phyloP scores from a whole-genome alignment of 2,797 vertebrate species.

The Chromobotia macracanthus region DNA sequence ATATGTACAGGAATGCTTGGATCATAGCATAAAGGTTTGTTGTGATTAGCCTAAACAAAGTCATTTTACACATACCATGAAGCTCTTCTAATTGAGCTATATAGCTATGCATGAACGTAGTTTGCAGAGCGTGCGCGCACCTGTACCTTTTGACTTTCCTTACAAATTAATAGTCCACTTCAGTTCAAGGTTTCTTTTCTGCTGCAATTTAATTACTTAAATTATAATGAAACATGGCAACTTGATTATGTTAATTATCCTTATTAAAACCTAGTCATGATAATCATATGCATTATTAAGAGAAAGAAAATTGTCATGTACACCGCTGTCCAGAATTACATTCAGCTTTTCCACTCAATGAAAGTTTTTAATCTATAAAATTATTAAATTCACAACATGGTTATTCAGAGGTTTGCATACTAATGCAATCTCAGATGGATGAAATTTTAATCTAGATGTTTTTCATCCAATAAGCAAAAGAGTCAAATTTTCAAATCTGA shows the following conservation, averaged over 20 bases:
- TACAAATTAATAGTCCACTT: constrained; percentile 20
- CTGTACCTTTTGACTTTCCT: constrained; percentile 3
- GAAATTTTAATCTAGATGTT: constrained; percentile 9
- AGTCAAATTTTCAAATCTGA: neutral
- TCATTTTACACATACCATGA: neutral
- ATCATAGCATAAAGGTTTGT: neutral
- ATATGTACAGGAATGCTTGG: constrained; percentile 25
- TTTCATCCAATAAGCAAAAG: neutral
- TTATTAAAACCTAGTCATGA: constrained; percentile 62
- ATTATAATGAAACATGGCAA: constrained; percentile 64
- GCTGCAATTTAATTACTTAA: constrained; percentile 38
- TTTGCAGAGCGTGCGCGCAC: neutral
- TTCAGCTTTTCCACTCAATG: constrained; percentile 34
- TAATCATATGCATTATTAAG: constrained; percentile 67
- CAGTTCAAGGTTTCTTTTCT: constrained; percentile 24
- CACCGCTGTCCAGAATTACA: constrained; percentile 52
- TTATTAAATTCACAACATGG: too few species aligned
- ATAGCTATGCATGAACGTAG: neutral
- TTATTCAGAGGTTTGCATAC: constrained; percentile 10
- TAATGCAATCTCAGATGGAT: neutral
- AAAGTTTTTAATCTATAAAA: constrained; percentile 18
- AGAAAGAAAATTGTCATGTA: constrained; percentile 56
- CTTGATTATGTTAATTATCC: constrained; percentile 67
- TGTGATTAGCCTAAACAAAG: neutral
- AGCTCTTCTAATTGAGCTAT: neutral